Base-by-base conservation (phyloP, 2,888 invertebrate species). In the Stomorhina lunata region DNA sequence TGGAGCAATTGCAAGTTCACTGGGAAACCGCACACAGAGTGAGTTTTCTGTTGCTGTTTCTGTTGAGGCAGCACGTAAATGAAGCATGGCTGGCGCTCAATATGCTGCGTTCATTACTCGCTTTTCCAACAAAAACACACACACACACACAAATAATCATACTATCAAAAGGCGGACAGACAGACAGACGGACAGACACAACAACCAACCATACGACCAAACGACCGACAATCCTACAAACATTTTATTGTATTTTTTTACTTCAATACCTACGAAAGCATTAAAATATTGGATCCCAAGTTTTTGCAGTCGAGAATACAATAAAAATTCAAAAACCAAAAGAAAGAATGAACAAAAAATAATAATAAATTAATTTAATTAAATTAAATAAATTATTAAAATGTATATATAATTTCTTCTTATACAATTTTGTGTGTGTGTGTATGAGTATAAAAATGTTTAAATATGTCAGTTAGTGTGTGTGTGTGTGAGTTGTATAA, bases 311-410 rank as follows among this genome's bases (percentile, higher is more conserved):
- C 4, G 6, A 32, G 45, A 32, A 65, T 34, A 75, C 45, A 65
- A 77, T 37, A 73, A 81, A 66, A 57, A 66, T 50, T 25, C 34
- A 73, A 76, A 78, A 45, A 83, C 73, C 63, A 73, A 63, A 80
- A 81, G 75, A 82, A 84, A 83, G 72, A 84, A 84, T 84, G 82
- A 78, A 78, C 81, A 76, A 66, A 83, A 61, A 81, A 87, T 84
- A 86, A 87, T 86, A 87, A 87, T 86, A 87, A 89, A 88, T 89
- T 88, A 88, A 89, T 88, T 88, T 88, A 89, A 88, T 88, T 89
- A 88, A 88, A 88, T 88, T 88, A 88, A 85, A 89, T 87, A 87
- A 84, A 81, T 84, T 80, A 80, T 83, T 80, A 78, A 80, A 73
- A 78, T 80, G 80, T 76, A 75, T 77, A 77, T 55, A 80, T 86